phyloP scores from a whole-genome alignment of 2,888 invertebrate genomes.

The Dorcus parallelipipedus region DNA sequence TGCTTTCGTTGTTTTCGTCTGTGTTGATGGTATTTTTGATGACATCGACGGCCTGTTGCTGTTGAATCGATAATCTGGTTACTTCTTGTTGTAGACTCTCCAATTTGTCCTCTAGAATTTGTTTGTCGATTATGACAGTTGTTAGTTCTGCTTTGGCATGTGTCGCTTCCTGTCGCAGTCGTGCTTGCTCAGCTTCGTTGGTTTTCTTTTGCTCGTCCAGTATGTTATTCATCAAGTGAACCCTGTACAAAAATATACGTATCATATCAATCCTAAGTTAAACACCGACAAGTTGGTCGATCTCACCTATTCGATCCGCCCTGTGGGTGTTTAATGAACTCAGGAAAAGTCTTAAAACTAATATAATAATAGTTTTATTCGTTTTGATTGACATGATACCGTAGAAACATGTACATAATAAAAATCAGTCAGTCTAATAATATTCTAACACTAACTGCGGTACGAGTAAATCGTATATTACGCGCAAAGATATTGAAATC shows the following conservation, averaged over 20 bases:
- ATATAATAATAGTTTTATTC: too few species aligned
- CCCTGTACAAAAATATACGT: constrained; percentile 41
- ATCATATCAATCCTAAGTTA: constrained; percentile 44
- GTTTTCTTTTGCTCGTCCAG: constrained; percentile 24
- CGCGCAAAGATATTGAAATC: constrained; percentile 42
- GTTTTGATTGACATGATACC: too few species aligned
- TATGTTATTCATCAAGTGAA: constrained; percentile 32
- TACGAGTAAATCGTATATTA: constrained; percentile 42
- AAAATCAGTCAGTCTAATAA: constrained; percentile 1
- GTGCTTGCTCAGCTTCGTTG: constrained; percentile 19
- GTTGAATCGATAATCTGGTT: constrained; percentile 28
- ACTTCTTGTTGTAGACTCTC: constrained; percentile 33
- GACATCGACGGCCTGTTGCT: constrained; percentile 27
- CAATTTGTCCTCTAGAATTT: constrained; percentile 25
- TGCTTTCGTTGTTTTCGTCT: constrained; percentile 11
- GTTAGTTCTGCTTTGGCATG: constrained; percentile 9
- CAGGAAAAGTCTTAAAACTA: constrained; percentile 7
- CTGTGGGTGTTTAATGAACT: constrained; percentile 24
- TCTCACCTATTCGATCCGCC: constrained; percentile 35
- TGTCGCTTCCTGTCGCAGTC: constrained; percentile 27
- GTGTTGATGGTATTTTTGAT: constrained; percentile 17
- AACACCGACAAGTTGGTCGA: constrained; percentile 37
- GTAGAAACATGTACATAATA: too few species aligned
- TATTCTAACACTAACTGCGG: constrained; percentile 28
- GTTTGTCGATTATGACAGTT: constrained; percentile 21